Conservation (phyloP, 2,113 vertebrate genomes). For the Diphyllodes magnificus region DNA sequence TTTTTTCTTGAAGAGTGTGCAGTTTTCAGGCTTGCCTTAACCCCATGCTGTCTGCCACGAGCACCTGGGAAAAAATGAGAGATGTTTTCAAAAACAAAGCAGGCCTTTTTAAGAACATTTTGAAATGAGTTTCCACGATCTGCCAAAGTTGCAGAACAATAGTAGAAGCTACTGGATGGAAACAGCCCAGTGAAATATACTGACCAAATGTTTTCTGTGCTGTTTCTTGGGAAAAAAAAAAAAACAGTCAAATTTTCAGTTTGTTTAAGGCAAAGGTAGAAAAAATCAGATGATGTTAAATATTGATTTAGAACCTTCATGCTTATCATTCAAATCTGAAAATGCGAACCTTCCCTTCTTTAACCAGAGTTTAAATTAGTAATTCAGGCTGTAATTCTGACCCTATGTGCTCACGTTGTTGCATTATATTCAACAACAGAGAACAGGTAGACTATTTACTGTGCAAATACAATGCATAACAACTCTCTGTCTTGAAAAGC, state of each 20-base stretch:
- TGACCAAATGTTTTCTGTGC: background rate
- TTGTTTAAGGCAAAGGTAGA: background rate
- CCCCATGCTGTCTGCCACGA: background rate
- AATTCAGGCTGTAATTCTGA: background rate
- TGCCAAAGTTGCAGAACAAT: background rate
- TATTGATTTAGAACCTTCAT: background rate
- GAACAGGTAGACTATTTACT: background rate
- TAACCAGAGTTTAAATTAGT: background rate
- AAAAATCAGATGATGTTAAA: background rate
- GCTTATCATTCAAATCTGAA: background rate
- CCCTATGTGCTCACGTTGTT: background rate
- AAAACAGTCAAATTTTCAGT: background rate
- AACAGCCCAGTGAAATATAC: background rate
- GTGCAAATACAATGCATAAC: background rate
- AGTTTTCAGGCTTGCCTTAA: slow-evolving; percentile 11
- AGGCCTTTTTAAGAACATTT: background rate
- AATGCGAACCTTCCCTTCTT: background rate
- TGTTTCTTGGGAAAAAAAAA: background rate
- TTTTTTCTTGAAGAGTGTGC: background rate
- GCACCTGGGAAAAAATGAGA: background rate
- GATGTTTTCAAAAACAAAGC: background rate
- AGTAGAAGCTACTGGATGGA: background rate
- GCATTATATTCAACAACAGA: background rate
- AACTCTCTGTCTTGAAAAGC: background rate
- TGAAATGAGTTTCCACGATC: background rate